A percentile compares a stretch with the other conserved stretches of the same genome.
Conservation (phyloP, 2,113 vertebrate species). For the Cinclus cinclus region DNA sequence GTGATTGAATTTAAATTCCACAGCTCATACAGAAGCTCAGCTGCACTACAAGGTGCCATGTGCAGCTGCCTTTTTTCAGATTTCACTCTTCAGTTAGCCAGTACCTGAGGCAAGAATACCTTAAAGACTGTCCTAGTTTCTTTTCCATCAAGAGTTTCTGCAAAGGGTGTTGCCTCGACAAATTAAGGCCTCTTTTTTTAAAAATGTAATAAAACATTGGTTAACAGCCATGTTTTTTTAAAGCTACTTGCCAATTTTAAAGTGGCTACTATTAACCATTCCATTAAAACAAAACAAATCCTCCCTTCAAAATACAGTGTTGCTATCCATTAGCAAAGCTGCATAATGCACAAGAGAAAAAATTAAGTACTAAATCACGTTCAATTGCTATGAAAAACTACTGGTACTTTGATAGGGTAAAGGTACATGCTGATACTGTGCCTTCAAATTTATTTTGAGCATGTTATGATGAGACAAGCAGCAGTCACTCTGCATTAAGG, state of each 20-base stretch:
- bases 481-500: not conserved
- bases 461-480: not conserved
- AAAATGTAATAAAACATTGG: not conserved
- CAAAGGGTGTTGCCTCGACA: not conserved
- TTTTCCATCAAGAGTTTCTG: not conserved
- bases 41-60: not conserved
- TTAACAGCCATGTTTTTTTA: not conserved
- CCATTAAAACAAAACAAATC: slow-evolving; percentile 27
- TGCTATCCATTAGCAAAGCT: slow-evolving; percentile 27
- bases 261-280: not conserved
- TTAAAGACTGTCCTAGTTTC: not conserved
- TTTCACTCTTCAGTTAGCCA: not conserved
- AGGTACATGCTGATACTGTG: not conserved
- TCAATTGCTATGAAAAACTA: not conserved
- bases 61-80: not conserved
- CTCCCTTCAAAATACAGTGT: not conserved
- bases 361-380: slow-evolving; percentile 10
- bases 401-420: not conserved
- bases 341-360: not conserved
- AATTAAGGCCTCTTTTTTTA: not conserved
- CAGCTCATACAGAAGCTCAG: not conserved
- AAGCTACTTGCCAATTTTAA: slow-evolving; percentile 1
- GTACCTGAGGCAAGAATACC: not conserved
- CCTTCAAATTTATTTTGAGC: not conserved
- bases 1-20: not conserved